A percentile compares a stretch with the other conserved stretches of the same genome.
phyloP scores from a whole-genome alignment of 1,140 invertebrate species.

The Euglossa dilemma region DNA sequence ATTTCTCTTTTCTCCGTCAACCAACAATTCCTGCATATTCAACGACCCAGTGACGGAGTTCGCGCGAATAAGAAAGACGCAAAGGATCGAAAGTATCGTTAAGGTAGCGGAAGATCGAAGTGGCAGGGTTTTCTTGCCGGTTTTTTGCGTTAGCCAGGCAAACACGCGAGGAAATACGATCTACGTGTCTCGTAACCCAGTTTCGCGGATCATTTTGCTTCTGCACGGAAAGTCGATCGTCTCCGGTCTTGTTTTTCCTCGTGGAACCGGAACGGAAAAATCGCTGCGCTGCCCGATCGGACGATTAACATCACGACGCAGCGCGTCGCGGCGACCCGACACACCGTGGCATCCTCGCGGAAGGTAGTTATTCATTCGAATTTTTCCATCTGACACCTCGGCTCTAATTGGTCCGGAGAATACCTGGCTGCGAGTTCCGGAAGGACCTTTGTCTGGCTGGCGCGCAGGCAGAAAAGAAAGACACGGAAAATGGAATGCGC shows the following conservation, averaged over 20 bases:
- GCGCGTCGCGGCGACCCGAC: too few relatives aligned
- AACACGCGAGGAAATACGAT: conserved; percentile 51
- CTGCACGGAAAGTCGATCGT: conserved; percentile 36
- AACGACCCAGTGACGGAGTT: conserved; percentile 16
- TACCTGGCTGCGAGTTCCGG: conserved; percentile 27
- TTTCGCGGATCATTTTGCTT: conserved; percentile 48
- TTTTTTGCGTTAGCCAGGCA: conserved; percentile 27
- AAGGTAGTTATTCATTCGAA: conserved; percentile 49
- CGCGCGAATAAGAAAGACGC: conserved; percentile 33
- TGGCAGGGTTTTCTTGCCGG: conserved; percentile 35
- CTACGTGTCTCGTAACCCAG: conserved; percentile 53
- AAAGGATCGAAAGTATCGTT: conserved; percentile 53
- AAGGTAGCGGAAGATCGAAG: conserved; percentile 41
- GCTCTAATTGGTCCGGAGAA: conserved; percentile 56
- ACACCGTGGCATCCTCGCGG: not conserved
- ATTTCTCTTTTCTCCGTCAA: too few relatives aligned
- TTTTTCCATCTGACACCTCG: conserved; percentile 49
- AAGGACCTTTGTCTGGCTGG: conserved; percentile 33
- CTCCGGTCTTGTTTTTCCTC: not conserved
- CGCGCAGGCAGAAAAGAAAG: not conserved
- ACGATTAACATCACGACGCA: not conserved
- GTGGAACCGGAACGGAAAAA: not conserved
- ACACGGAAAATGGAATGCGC: conserved; percentile 37
- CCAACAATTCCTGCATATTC: too few relatives aligned
- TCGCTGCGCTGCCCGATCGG: not conserved